phyloP scores from a whole-genome alignment of 2,797 vertebrate species.

The Triplophysa bombifrons region DNA sequence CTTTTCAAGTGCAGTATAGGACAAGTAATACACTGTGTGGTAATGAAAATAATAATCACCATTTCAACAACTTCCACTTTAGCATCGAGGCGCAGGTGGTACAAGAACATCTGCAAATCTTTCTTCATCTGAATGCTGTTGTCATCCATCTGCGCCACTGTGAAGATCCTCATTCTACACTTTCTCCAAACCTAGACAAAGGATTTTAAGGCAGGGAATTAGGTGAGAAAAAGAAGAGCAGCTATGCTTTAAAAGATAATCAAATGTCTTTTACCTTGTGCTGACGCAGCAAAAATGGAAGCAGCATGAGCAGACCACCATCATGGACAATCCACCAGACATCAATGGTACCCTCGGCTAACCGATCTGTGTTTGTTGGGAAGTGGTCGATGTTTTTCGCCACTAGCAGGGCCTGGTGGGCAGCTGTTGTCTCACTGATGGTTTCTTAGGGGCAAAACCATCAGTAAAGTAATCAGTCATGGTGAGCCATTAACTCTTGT shows the following conservation, averaged over 20 bases:
- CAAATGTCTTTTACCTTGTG: conserved; percentile 82
- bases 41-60: conserved; percentile 72
- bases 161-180: conserved; percentile 96
- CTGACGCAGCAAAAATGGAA: conserved; percentile 92
- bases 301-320: conserved; percentile 92
- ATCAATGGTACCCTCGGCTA: conserved; percentile 87
- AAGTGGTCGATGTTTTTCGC: conserved; percentile 93
- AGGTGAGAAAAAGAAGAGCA: neutral
- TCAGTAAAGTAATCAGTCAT: too few species aligned
- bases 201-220: neutral
- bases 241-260: neutral
- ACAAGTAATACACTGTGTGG: neutral
- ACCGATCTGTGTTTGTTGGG: conserved; percentile 86
- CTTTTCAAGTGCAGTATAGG: too few species aligned
- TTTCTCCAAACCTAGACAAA: conserved; percentile 89
- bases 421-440: conserved; percentile 89
- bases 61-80: conserved; percentile 97
- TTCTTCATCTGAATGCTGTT: conserved; percentile 99
- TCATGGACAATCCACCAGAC: conserved; percentile 99
- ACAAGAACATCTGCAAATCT: conserved; percentile 93
- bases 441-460: conserved; percentile 78
- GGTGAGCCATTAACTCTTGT: neutral
- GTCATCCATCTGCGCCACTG: conserved; percentile 94
- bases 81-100: conserved; percentile 90
- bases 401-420: conserved; percentile 91